Conservation (phyloP, 2,797 vertebrate genomes). For the Ataeniobius toweri region DNA sequence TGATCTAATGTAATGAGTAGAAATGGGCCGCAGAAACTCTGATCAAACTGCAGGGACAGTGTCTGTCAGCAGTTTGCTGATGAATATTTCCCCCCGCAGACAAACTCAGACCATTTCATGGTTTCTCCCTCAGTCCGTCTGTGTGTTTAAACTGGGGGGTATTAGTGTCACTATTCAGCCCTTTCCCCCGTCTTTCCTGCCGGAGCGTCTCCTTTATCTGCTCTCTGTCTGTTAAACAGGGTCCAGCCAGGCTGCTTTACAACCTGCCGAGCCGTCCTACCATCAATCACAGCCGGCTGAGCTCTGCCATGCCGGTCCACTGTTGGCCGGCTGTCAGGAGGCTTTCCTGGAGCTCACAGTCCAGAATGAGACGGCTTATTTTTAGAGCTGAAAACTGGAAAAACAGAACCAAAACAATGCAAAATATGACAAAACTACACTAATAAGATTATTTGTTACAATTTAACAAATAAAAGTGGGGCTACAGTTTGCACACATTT, state of each 20-base stretch:
- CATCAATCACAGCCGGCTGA: slow-evolving; percentile 61
- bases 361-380: not conserved
- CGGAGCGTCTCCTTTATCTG: slow-evolving; percentile 66
- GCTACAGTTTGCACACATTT: not conserved
- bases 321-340: not conserved
- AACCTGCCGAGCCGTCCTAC: slow-evolving; percentile 41
- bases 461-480: not conserved
- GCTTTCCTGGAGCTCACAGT: not conserved
- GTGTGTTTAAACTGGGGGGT: slow-evolving; percentile 64
- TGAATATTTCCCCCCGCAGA: slow-evolving; percentile 42
- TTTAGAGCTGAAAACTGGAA: not conserved
- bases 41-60: slow-evolving; percentile 32
- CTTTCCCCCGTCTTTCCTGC: slow-evolving; percentile 1
- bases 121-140: slow-evolving; percentile 16
- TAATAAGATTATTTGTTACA: not conserved
- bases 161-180: slow-evolving; percentile 63
- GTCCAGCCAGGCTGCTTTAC: slow-evolving; percentile 59
- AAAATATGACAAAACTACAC: not conserved
- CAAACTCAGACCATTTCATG: not conserved
- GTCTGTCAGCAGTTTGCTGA: slow-evolving; percentile 29
- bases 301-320: slow-evolving; percentile 18
- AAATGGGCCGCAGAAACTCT: slow-evolving; percentile 4
- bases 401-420: not conserved
- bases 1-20: slow-evolving; percentile 32
- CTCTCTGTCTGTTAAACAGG: slow-evolving; percentile 75